A percentile compares a stretch with the other conserved stretches of the same genome.
phyloP scores from a whole-genome alignment of 2,797 vertebrate species.

The Enteromius radiatus region DNA sequence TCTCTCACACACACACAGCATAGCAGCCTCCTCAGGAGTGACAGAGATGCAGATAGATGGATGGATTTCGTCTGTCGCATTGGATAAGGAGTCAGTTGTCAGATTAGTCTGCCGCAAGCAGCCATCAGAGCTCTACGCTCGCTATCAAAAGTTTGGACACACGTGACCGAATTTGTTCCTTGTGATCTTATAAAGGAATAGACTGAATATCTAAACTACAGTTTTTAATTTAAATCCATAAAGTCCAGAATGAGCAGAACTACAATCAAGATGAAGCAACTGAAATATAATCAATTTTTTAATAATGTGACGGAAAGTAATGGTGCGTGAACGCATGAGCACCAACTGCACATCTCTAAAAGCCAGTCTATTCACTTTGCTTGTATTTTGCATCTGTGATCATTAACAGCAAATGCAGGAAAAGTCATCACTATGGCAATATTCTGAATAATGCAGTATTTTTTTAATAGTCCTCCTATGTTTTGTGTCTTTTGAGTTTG shows the following conservation, averaged over 20 bases:
- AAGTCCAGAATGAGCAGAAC: background rate
- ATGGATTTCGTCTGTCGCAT: conserved; percentile 37
- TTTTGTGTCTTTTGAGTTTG: background rate
- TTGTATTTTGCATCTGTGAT: background rate
- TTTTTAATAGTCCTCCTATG: background rate
- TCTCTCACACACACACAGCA: conserved; percentile 16
- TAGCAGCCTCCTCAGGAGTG: background rate
- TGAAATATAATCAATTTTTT: background rate
- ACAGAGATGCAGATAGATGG: conserved; percentile 21
- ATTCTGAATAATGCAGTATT: background rate
- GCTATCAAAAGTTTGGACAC: conserved; percentile 7
- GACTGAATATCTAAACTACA: background rate
- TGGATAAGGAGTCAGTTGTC: conserved; percentile 35
- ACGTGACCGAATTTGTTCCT: background rate
- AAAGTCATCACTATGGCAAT: background rate
- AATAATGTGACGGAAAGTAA: background rate
- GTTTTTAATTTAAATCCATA: background rate
- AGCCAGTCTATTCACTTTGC: background rate
- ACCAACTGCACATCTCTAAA: background rate
- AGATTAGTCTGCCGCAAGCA: conserved; percentile 13
- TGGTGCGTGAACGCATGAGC: background rate
- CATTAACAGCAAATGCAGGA: background rate
- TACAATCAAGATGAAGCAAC: background rate
- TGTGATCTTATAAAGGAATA: background rate
- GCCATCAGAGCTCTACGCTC: background rate